Percentiles rank a stretch among this genome's conserved stretches.
These are phyloP conservation scores for Micrasema longulum DNA, from an alignment of 1,140 invertebrate genomes.

Conservation along the genomic window DNA sequence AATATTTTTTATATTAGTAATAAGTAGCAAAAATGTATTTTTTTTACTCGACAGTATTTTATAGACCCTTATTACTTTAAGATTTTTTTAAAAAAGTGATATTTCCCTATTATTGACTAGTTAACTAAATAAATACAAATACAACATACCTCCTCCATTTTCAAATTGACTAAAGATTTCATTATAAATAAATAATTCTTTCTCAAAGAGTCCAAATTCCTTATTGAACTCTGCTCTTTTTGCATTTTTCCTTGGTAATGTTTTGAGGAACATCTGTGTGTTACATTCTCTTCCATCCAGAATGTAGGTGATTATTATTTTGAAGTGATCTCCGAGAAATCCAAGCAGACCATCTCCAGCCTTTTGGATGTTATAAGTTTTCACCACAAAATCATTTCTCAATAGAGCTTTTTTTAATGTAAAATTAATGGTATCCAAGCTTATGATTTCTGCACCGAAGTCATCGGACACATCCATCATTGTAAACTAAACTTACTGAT, in stretches of 20 bases:
- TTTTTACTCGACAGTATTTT: too few relatives aligned
- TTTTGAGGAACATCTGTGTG: constrained; percentile 60
- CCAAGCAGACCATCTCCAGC: constrained; percentile 36
- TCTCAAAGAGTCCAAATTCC: constrained; percentile 60
- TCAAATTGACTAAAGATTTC: constrained; percentile 57
- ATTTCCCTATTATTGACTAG: too few relatives aligned
- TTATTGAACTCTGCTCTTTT: constrained; percentile 57
- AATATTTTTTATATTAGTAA: too few relatives aligned
- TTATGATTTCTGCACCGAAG: neutral
- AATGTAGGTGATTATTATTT: constrained; percentile 16
- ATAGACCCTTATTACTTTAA: too few relatives aligned
- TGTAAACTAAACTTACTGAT: too few relatives aligned
- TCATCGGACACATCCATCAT: neutral
- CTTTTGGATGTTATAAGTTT: constrained; percentile 6
- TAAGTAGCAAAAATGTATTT: too few relatives aligned
- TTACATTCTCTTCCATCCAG: constrained; percentile 30
- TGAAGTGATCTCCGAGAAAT: constrained; percentile 41
- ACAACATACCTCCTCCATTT: constrained; percentile 45
- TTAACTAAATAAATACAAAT: neutral
- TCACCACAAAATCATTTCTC: constrained; percentile 24
- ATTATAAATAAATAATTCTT: constrained; percentile 58
- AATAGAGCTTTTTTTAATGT: constrained; percentile 20
- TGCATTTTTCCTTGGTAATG: constrained; percentile 57
- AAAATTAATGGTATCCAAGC: constrained; percentile 8
- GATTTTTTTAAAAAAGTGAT: too few relatives aligned